These are phyloP conservation scores for Ciconia boyciana DNA, from an alignment of 2,113 vertebrate genomes.

Conservation along the genomic window DNA sequence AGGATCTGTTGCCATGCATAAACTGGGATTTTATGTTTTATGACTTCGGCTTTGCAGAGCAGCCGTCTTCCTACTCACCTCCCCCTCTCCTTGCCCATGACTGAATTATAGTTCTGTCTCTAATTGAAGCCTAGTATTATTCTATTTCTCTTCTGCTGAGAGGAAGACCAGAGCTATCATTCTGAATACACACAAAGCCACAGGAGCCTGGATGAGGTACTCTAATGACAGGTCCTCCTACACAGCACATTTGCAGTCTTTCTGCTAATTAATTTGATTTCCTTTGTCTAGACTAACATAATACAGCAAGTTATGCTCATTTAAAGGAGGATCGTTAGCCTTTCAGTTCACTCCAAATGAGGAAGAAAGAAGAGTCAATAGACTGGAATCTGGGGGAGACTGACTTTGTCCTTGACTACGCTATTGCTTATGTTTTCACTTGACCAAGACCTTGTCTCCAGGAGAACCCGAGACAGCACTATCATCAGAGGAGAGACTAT, in stretches of 20 bases:
- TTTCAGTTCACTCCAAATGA: conserved; percentile 44
- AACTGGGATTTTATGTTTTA: conserved; percentile 61
- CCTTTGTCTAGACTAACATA: conserved; percentile 73
- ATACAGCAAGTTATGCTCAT: conserved; percentile 17
- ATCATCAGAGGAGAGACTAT: conserved; percentile 46
- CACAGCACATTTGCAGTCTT: conserved; percentile 66
- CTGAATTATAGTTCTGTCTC: conserved; percentile 61
- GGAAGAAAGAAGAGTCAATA: conserved; percentile 37
- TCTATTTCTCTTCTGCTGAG: conserved; percentile 54
- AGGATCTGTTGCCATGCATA: conserved; percentile 32
- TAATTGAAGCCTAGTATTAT: conserved; percentile 66
- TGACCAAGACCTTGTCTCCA: conserved; percentile 44
- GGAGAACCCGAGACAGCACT: conserved; percentile 45
- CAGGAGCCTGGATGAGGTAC: conserved; percentile 67
- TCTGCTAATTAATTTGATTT: conserved; percentile 71
- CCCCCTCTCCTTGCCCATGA: conserved; percentile 31
- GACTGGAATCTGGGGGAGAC: conserved; percentile 49
- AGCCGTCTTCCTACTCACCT: not conserved
- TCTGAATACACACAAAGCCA: conserved; percentile 68
- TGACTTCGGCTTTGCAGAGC: conserved; percentile 46
- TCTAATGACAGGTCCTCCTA: conserved; percentile 71
- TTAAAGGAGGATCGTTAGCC: not conserved
- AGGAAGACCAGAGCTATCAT: conserved; percentile 65
- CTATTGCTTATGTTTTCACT: conserved; percentile 53
- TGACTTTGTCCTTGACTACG: conserved; percentile 46